Evolutionary conservation across 2,888 invertebrate genomes (phyloP), one percentile per base, ranked within the genome.

Genomic region (Lypha dubia): DNA sequence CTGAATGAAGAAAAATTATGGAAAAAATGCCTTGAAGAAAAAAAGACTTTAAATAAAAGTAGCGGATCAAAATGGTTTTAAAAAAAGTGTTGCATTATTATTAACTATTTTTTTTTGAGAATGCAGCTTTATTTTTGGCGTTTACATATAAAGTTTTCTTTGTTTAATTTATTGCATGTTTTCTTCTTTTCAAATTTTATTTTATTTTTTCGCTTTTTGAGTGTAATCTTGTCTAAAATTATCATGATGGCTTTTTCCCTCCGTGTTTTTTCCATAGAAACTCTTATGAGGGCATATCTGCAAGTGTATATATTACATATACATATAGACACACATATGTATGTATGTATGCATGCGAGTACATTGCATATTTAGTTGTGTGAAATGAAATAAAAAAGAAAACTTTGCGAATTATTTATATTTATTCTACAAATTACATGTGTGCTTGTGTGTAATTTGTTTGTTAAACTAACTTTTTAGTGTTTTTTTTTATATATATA

Each of bases 381-480:
- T 63, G 58, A 51, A 35, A 46, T 24, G 24, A 49, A 41, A 44
- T 28, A 28, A 32, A 35, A 20, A 51, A 32, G 71, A 79, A 70
- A 51, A 17, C 46, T 65, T 68, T 71, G 38, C 56, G 53, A 58
- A 73, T 79, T 73, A 73, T 79, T 79, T 73, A 58, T 79, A 79
- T 79, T 73, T 73, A 73, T 79, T 67, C 58, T 73, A 65, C 71
- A 84, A 84, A 75, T 79, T 79, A 58, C 70, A 71, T 79, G 62
- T 83, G 44, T 67, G n/a, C n/a, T 68, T 56, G 35, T 58, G 41
- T 28, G 51, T 56, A 35, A 13, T 67, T 76, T 67, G 20, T 63
- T 71, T 62, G 68, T 60, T 56, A 56, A 44, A 63, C 17, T n/a
- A 38, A 20, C 49, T 76, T 71, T 76, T 62, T 63, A 2, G 60